Evolutionary conservation across 2,888 invertebrate genomes (phyloP), one percentile per base, ranked within the genome.

Genomic region (Erebia palarica): DNA sequence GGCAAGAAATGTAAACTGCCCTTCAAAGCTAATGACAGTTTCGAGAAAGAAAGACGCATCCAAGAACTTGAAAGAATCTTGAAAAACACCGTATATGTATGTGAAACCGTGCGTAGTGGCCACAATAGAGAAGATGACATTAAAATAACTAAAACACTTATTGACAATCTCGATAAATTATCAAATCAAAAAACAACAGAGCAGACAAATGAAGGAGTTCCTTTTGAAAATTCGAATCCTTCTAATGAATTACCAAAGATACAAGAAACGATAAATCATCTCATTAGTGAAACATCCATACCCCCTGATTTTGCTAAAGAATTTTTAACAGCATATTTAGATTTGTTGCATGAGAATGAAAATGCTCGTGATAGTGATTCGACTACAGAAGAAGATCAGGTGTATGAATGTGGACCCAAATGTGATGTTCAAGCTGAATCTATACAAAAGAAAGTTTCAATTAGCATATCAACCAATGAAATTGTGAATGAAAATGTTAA

Each of bases 51-150:
- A 72, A 79, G 82, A 69, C 84, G 82, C 16, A 83, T 91, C 73
- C 89, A 90, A 77, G 85, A 90, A 76, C 78, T 91, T 1, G 92
- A 92, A 77, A 84, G 78, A 75, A 72, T 91, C 21, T 78, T 92
- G 0, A 89, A 88, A 77, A 91, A 83, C 73, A 92, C 90, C 0
- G 85, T 92, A 0, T 92, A 92, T 55, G 76, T 86, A 18, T 89
- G 86, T 75, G 86, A 86, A 70, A 85, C 86, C 1, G 74, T 78
- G 3, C 77, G 73, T 18, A 82, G 78, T 53, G 75, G 74, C 60
- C 75, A 76, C 9, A 85, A 78, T 74, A 84, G 79, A 75, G 84
- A 86, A 18, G 86, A 84, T 75, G 89, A 91, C 75, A 90, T 90
- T 5, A 79, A 81, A 78, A 87, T 86, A n/a, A 89, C 90, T 0